Conservation (phyloP, 92 coral and sea anemone genomes). For the Bergia puertoricense region DNA sequence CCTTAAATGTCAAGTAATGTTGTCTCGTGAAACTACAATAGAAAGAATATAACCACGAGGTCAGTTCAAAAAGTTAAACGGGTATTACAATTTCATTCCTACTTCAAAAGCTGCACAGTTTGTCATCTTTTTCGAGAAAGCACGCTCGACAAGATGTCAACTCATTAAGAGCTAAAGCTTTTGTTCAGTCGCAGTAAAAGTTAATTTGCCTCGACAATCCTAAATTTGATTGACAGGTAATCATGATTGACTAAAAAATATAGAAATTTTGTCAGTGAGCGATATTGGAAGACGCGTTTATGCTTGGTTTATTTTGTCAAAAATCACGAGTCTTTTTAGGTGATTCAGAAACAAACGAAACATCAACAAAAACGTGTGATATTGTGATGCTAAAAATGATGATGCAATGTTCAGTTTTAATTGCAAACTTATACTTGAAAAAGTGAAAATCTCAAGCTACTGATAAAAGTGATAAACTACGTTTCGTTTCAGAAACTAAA, state of each 20-base stretch:
- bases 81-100: not conserved
- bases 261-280: conserved; percentile 23
- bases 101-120: not conserved
- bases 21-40: not conserved
- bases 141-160: not conserved
- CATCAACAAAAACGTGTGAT: not conserved
- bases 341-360: not conserved
- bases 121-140: not conserved
- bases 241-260: not conserved
- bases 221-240: conserved; percentile 37
- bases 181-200: conserved; percentile 20
- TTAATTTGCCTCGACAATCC: conserved; percentile 15
- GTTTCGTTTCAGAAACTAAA: too few species aligned
- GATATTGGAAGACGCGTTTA: not conserved
- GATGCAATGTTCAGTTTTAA: not conserved
- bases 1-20: not conserved
- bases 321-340: not conserved
- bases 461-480: not conserved
- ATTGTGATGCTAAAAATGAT: not conserved
- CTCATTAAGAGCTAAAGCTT: conserved; percentile 22
- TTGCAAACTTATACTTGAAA: not conserved
- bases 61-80: not conserved
- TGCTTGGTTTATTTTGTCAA: not conserved
- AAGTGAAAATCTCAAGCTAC: not conserved
- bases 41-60: not conserved